Evolutionary conservation across 1,140 invertebrate species (phyloP).

Genomic region (Apocrypta bakeri): DNA sequence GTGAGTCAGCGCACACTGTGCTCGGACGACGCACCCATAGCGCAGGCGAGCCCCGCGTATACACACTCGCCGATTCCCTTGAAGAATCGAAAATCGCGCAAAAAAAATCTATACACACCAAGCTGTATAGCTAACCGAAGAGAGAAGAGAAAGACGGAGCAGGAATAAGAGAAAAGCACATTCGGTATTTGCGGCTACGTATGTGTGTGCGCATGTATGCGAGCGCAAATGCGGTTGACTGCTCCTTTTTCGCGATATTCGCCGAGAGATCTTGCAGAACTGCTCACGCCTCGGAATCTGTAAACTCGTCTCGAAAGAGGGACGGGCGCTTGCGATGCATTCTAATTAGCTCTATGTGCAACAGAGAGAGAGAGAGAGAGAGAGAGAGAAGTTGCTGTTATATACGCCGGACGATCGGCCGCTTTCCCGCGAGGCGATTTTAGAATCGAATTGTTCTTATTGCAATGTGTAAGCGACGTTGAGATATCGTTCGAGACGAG

Average conservation of each 20-base stretch:
- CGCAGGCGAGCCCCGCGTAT: not conserved
- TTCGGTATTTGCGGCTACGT: not conserved
- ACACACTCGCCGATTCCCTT: not conserved
- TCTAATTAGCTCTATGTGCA: conserved; percentile 30
- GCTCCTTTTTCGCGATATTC: conserved; percentile 19
- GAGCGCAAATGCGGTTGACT: not conserved
- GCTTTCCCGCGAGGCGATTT: not conserved
- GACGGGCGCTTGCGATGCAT: conserved; percentile 25
- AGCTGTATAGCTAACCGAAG: not conserved
- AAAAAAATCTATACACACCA: not conserved
- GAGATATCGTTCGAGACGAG: too few species aligned
- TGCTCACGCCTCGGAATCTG: not conserved
- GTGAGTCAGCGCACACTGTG: not conserved
- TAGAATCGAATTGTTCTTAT: not conserved
- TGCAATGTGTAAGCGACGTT: too few species aligned
- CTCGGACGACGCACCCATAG: not conserved
- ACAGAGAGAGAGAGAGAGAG: too few species aligned
- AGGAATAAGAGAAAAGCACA: not conserved
- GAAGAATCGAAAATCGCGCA: not conserved
- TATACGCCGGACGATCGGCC: not conserved
- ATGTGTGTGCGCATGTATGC: not conserved
- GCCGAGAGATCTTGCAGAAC: not conserved
- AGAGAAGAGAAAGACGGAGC: not conserved
- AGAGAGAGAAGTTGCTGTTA: not conserved
- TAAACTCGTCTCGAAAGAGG: conserved; percentile 30